phyloP scores from a whole-genome alignment of 2,888 invertebrate species.

The Ptychoptera contaminata region DNA sequence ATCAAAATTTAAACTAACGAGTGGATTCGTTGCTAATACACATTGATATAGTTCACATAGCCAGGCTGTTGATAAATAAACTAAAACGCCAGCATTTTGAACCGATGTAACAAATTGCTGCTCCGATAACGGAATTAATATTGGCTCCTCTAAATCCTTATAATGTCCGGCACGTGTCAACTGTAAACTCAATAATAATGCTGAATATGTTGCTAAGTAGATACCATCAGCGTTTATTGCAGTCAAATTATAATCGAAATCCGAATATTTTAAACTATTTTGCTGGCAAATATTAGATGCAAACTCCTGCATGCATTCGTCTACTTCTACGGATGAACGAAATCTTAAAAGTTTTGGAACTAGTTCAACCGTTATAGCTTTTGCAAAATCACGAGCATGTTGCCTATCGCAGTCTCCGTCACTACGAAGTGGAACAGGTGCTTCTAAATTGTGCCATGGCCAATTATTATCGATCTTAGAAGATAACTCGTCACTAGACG shows the following conservation, averaged over 20 bases:
- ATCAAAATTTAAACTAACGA: slow-evolving; percentile 22
- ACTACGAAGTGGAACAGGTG: slow-evolving; percentile 25
- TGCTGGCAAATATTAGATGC: slow-evolving; percentile 83
- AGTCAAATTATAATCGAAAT: slow-evolving; percentile 41
- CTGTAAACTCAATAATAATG: slow-evolving; percentile 65
- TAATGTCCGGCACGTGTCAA: slow-evolving; percentile 66
- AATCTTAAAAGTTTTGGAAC: slow-evolving; percentile 61
- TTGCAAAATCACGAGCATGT: slow-evolving; percentile 71
- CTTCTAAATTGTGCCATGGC: slow-evolving; percentile 30
- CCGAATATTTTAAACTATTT: slow-evolving; percentile 32
- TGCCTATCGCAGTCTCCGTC: slow-evolving; percentile 75
- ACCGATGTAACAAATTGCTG: slow-evolving; percentile 85
- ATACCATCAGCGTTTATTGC: slow-evolving; percentile 89
- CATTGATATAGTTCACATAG: slow-evolving; percentile 82
- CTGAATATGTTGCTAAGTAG: slow-evolving; percentile 78
- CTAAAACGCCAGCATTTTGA: slow-evolving; percentile 79
- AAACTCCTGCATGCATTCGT: slow-evolving; percentile 82
- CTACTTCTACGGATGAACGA: slow-evolving; percentile 72
- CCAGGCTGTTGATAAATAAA: slow-evolving; percentile 89
- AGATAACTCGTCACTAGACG: slow-evolving; percentile 31
- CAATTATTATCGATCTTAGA: slow-evolving; percentile 29
- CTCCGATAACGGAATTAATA: slow-evolving; percentile 48
- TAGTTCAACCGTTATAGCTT: slow-evolving; percentile 54
- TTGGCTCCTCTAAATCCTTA: slow-evolving; percentile 28
- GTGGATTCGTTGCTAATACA: slow-evolving; percentile 45